Conservation (phyloP, 2,113 vertebrate genomes). For the Gasterosteus nipponicus region DNA sequence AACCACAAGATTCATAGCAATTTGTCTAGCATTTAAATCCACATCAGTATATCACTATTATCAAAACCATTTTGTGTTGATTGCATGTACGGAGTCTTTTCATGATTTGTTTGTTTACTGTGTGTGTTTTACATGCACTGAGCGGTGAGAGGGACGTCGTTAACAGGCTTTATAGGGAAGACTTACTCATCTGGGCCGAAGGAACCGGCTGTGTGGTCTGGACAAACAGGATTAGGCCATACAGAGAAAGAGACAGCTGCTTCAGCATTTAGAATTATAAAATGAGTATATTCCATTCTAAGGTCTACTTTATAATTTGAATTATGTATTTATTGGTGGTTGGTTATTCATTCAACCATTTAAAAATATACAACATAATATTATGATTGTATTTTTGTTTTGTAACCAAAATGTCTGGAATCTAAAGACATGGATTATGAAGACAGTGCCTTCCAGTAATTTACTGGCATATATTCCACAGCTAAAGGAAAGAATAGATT, state of each 20-base stretch:
- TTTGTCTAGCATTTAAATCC: background rate
- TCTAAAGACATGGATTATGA: background rate
- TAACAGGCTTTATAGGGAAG: slow-evolving; percentile 44
- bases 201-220: slow-evolving; percentile 11
- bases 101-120: background rate
- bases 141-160: slow-evolving; percentile 25
- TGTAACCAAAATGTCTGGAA: background rate
- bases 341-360: background rate
- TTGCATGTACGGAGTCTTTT: background rate
- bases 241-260: background rate
- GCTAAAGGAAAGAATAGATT: slow-evolving; percentile 30
- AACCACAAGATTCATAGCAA: background rate
- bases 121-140: background rate
- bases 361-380: background rate
- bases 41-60: background rate
- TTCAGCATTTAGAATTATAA: background rate
- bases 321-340: background rate
- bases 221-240: slow-evolving; percentile 52
- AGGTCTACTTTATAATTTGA: background rate
- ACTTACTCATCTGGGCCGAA: slow-evolving; percentile 45
- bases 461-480: slow-evolving; percentile 2
- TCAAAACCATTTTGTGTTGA: background rate
- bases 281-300: background rate
- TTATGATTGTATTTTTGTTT: too few species aligned
- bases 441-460: background rate